These are phyloP conservation scores for Ornithoptera priamus DNA, from an alignment of 2,888 invertebrate species.

Conservation along the genomic window DNA sequence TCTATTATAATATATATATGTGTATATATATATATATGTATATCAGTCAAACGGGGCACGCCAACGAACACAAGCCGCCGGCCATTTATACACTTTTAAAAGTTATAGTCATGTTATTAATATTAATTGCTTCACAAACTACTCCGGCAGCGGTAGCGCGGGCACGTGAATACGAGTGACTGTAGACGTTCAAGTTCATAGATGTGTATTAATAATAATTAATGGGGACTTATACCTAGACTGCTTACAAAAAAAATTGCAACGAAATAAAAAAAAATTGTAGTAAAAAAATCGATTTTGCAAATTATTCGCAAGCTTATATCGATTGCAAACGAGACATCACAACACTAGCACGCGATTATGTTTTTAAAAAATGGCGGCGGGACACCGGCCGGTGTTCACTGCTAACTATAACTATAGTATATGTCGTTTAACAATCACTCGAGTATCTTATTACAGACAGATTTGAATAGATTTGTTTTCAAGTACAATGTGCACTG, in stretches of 20 bases:
- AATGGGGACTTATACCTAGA: not conserved
- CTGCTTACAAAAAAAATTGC: not conserved
- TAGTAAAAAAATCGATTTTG: not conserved
- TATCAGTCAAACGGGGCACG: not conserved
- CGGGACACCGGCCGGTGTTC: not conserved
- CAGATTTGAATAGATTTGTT: too few relatives aligned
- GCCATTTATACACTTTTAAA: not conserved
- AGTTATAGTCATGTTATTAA: not conserved
- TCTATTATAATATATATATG: too few relatives aligned
- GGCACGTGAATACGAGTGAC: too few relatives aligned
- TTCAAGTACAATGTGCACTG: too few relatives aligned
- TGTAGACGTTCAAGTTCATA: too few relatives aligned
- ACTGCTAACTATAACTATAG: not conserved
- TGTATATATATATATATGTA: too few relatives aligned
- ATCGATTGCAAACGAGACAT: not conserved
- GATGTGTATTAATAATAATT: not conserved
- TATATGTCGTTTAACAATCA: not conserved
- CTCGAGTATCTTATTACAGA: too few relatives aligned
- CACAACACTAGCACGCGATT: not conserved
- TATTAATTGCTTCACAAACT: not conserved
- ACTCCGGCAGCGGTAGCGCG: not conserved
- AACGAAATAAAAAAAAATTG: not conserved
- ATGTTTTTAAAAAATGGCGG: not conserved
- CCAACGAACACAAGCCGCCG: not conserved
- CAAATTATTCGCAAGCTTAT: not conserved